These are phyloP conservation scores for Salvelinus fontinalis DNA, from an alignment of 2,113 vertebrate species.

Conservation along the genomic window DNA sequence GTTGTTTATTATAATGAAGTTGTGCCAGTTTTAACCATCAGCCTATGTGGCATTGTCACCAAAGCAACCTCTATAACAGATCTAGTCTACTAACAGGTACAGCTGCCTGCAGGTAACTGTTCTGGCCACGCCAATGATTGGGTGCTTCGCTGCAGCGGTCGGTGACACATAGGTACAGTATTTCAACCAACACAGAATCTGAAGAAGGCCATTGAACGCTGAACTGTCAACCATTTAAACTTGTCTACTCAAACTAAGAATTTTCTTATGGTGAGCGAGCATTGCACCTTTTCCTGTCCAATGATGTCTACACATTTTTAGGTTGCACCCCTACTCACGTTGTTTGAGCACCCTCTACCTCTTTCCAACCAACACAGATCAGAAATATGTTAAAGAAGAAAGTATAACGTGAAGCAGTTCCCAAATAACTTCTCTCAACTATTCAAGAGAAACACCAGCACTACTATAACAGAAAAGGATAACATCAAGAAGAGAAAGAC, in stretches of 20 bases:
- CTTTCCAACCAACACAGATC: conserved; percentile 35
- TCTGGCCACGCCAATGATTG: conserved; percentile 35
- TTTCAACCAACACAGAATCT: conserved; percentile 30
- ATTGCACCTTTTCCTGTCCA: too few relatives aligned
- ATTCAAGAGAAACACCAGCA: conserved; percentile 7
- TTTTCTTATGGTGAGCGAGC: too few relatives aligned
- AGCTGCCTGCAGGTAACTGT: conserved; percentile 19
- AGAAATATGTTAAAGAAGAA: conserved; percentile 37
- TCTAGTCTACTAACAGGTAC: neutral
- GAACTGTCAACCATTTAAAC: too few relatives aligned
- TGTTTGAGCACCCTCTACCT: too few relatives aligned
- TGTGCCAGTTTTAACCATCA: too few relatives aligned
- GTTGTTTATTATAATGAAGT: too few relatives aligned
- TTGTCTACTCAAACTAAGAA: too few relatives aligned
- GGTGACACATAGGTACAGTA: conserved; percentile 41
- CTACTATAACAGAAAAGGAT: neutral
- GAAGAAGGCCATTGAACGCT: too few relatives aligned
- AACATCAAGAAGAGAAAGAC: conserved; percentile 33
- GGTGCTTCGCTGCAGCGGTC: conserved; percentile 41
- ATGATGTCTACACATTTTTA: too few relatives aligned
- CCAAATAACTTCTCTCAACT: neutral
- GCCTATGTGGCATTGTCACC: too few relatives aligned
- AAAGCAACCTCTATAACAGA: neutral
- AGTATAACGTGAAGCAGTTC: conserved; percentile 23
- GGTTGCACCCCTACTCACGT: too few relatives aligned